Percentiles rank a stretch among this genome's conserved stretches.
Conservation (phyloP, 2,113 vertebrate genomes). For the Nerophis ophidion region DNA sequence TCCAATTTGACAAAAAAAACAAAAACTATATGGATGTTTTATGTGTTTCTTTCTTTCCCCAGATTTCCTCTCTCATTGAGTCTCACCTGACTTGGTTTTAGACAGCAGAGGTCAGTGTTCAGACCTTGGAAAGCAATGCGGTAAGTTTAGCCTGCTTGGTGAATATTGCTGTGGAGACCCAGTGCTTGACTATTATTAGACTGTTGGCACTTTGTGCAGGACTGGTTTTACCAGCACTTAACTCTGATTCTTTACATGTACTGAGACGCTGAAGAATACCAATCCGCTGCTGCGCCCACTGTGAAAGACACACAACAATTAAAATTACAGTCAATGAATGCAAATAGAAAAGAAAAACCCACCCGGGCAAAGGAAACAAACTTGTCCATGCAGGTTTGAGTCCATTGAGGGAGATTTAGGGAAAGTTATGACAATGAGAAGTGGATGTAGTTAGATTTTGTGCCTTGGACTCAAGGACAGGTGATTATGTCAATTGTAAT, state of each 20-base stretch:
- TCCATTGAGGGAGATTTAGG: constrained; percentile 22
- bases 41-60: constrained; percentile 22
- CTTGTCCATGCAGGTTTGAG: constrained; percentile 7
- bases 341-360: constrained; percentile 29
- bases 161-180: constrained; percentile 59
- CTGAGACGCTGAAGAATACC: constrained; percentile 6
- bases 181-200: constrained; percentile 73
- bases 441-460: background rate
- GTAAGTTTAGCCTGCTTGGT: constrained; percentile 67
- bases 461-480: constrained; percentile 9
- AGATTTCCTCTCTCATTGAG: constrained; percentile 43
- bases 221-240: constrained; percentile 44
- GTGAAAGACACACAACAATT: constrained; percentile 19
- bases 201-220: constrained; percentile 47
- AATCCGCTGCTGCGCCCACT: constrained; percentile 2
- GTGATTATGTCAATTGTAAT: constrained; percentile 17
- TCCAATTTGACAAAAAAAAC: background rate
- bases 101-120: constrained; percentile 43
- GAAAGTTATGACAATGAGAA: constrained; percentile 10
- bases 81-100: constrained; percentile 38
- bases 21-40: background rate
- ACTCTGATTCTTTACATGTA: constrained; percentile 17
- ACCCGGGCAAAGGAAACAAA: constrained; percentile 21
- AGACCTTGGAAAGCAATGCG: constrained; percentile 33
- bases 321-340: constrained; percentile 18